Percentiles rank a stretch among this genome's conserved stretches.
Conservation (phyloP, 1,140 invertebrate genomes). For the Meloidogyne exigua region DNA sequence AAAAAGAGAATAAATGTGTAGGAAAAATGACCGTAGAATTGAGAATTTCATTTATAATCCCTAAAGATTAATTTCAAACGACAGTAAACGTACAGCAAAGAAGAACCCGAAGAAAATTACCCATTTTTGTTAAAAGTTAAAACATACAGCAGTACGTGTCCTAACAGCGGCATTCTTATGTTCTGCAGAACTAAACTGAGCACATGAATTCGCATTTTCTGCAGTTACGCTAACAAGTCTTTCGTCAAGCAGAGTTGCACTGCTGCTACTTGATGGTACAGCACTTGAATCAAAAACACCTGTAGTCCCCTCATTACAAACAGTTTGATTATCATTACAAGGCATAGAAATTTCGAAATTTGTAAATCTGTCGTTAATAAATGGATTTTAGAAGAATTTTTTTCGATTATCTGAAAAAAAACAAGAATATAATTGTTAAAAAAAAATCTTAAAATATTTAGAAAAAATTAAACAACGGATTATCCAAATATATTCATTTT, state of each 20-base stretch:
- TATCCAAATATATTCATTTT: background rate
- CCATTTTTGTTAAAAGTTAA: slow-evolving; percentile 6
- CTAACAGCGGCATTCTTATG: background rate
- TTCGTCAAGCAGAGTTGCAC: slow-evolving; percentile 8
- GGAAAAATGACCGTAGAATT: no score
- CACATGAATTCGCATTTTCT: background rate
- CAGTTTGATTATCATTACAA: slow-evolving; percentile 17
- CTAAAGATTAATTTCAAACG: no score
- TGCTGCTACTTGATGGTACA: slow-evolving; percentile 16
- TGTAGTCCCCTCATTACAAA: slow-evolving; percentile 11
- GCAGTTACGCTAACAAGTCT: slow-evolving; percentile 6
- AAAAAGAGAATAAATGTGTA: no score
- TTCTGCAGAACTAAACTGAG: background rate
- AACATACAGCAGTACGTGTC: slow-evolving; percentile 20
- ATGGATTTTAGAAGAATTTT: background rate
- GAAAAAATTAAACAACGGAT: background rate
- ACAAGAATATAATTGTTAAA: no score
- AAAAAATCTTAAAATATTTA: background rate
- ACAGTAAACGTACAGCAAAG: no score
- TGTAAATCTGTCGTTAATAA: background rate
- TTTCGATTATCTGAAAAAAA: background rate
- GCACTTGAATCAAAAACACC: slow-evolving; percentile 8
- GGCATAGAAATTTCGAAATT: slow-evolving; percentile 22
- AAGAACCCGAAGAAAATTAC: no score
- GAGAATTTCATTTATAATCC: no score